These are phyloP conservation scores for Chrysopilus asiliformis DNA, from an alignment of 2,888 invertebrate genomes.

Conservation along the genomic window DNA sequence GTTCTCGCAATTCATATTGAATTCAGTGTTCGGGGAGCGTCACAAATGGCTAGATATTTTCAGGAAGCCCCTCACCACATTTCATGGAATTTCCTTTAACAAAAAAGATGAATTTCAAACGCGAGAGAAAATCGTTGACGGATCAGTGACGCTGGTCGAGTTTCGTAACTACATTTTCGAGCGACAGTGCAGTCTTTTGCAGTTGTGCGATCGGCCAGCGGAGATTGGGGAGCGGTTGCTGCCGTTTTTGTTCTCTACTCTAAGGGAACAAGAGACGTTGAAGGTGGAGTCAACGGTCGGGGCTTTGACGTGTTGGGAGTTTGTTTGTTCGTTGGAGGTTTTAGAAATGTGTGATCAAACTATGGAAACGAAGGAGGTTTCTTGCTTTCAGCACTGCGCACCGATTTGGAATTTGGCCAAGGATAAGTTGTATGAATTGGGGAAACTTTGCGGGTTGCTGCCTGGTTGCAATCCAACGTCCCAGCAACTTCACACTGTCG, in stretches of 20 bases:
- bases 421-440: constrained; percentile 62
- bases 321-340: constrained; percentile 80
- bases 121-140: constrained; percentile 26
- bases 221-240: constrained; percentile 73
- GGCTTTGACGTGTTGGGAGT: constrained; percentile 84
- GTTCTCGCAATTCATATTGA: constrained; percentile 91
- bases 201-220: constrained; percentile 36
- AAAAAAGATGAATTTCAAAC: constrained; percentile 43
- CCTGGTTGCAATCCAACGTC: constrained; percentile 71
- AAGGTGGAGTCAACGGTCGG: constrained; percentile 69
- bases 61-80: constrained; percentile 62
- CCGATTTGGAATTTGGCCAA: constrained; percentile 78
- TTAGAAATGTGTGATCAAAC: constrained; percentile 64
- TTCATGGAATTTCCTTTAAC: constrained; percentile 64
- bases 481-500: constrained; percentile 79
- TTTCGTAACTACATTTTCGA: constrained; percentile 88
- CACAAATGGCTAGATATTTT: constrained; percentile 77
- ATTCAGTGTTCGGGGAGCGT: constrained; percentile 78
- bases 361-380: constrained; percentile 49
- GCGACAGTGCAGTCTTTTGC: constrained; percentile 76
- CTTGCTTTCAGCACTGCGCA: constrained; percentile 74
- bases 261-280: constrained; percentile 69
- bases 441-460: constrained; percentile 79
- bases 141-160: constrained; percentile 61
- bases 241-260: constrained; percentile 78